Evolutionary conservation across 2,113 vertebrate species (phyloP).

Genomic region (Syngnathus floridae): DNA sequence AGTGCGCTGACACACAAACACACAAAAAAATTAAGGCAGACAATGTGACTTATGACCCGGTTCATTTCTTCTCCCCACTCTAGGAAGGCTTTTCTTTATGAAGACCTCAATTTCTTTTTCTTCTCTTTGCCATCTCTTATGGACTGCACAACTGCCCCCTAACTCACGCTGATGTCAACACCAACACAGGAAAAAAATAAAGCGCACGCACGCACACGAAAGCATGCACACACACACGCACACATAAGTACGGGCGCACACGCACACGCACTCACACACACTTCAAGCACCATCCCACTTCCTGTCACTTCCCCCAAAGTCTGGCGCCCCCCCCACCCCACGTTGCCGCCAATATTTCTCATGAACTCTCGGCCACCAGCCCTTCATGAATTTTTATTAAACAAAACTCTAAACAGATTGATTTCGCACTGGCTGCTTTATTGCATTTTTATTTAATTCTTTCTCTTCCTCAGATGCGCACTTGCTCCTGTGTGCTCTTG

Average conservation of each 20-base stretch:
- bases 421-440: conserved; percentile 93
- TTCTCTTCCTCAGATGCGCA: conserved; percentile 65
- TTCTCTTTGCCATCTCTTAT: conserved; percentile 48
- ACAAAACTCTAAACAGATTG: conserved; percentile 99
- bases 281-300: conserved; percentile 14
- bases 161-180: conserved; percentile 65
- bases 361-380: conserved; percentile 82
- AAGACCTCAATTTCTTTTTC: conserved; percentile 60
- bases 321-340: conserved; percentile 42
- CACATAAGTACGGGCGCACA: conserved; percentile 29
- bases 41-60: conserved; percentile 53
- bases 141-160: conserved; percentile 49
- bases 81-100: conserved; percentile 53
- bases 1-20: conserved; percentile 22
- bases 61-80: conserved; percentile 34
- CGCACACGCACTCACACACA: conserved; percentile 41
- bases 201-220: conserved; percentile 21
- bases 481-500: conserved; percentile 45
- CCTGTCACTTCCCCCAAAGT: conserved; percentile 12
- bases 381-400: conserved; percentile 99
- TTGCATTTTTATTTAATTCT: conserved; percentile 99
- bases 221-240: conserved; percentile 35
- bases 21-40: conserved; percentile 27
- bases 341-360: conserved; percentile 80
- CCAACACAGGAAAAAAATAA: conserved; percentile 61